Evolutionary conservation across 1,140 invertebrate species (phyloP), one percentile per base, ranked within the genome.

Genomic region (Catajapyx aquilonaris): DNA sequence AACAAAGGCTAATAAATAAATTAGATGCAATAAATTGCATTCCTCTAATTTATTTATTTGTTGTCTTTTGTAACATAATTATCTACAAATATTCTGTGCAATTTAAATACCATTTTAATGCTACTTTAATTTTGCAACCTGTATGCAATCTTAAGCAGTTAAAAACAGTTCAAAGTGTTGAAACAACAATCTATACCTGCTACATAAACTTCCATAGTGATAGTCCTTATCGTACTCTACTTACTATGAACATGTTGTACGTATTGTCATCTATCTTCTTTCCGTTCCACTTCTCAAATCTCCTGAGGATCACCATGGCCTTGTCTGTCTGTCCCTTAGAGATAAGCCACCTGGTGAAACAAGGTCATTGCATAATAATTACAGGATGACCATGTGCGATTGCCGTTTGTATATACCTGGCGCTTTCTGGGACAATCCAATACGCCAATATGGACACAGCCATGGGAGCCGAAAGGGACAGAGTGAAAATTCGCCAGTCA

Each of bases 361-460:
- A 28, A 9, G n/a, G n/a, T n/a, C n/a, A n/a, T n/a, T n/a, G n/a
- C n/a, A n/a, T n/a, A n/a, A n/a, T n/a, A n/a, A n/a, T n/a, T n/a
- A n/a, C n/a, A n/a, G n/a, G n/a, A n/a, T n/a, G n/a, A n/a, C n/a
- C n/a, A n/a, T n/a, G n/a, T n/a, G n/a, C n/a, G n/a, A n/a, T n/a
- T n/a, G n/a, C n/a, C n/a, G n/a, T n/a, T n/a, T n/a, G n/a, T n/a
- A n/a, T n/a, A n/a, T 44, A 73, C 62, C 78, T 70, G 1, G 79
- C 79, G 46, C 79, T 84, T 56, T 86, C 81, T 0, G 81, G 81
- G 4, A 86, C 73, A 2, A 80, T 44, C 57, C 69, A 74, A 0
- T 78, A 74, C 0, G 79, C 76, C 0, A 72, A 54, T 3, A 78
- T 50, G 1, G 69, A 71, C 10, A 83, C 47, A 1, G 69, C 46